A percentile compares a stretch with the other conserved stretches of the same genome.
Evolutionary conservation across 2,113 vertebrate species (phyloP).

Genomic region (Apteryx mantelli): DNA sequence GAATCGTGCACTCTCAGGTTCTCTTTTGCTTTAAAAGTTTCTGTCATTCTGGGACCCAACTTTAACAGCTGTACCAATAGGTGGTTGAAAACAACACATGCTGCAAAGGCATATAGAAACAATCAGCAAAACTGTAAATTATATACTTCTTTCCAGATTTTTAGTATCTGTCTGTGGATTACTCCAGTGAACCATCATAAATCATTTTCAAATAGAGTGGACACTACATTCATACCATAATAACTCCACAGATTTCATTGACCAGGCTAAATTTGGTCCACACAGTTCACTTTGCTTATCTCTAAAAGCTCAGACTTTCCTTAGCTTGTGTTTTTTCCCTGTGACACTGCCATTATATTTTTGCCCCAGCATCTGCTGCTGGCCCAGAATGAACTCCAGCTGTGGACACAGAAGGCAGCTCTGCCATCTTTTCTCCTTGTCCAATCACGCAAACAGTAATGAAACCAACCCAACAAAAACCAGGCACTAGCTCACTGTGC

Average conservation of each 20-base stretch:
- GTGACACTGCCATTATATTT: not conserved
- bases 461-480: not conserved
- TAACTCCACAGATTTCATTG: not conserved
- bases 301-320: not conserved
- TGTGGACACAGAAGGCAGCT: not conserved
- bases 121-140: not conserved
- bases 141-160: not conserved
- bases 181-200: not conserved
- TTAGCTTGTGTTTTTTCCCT: not conserved
- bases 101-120: not conserved
- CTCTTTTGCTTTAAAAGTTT: not conserved
- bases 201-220: not conserved
- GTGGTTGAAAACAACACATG: not conserved
- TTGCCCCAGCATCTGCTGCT: not conserved
- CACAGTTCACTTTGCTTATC: not conserved
- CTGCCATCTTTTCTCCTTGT: not conserved
- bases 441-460: accelerated
- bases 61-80: not conserved
- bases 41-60: accelerated
- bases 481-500: not conserved
- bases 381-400: not conserved
- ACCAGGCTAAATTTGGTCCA: not conserved
- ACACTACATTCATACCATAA: not conserved
- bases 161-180: not conserved
- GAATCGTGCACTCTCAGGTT: not conserved